A percentile compares a stretch with the other conserved stretches of the same genome.
phyloP scores from a whole-genome alignment of 2,113 vertebrate species.

The Raja brachyura region DNA sequence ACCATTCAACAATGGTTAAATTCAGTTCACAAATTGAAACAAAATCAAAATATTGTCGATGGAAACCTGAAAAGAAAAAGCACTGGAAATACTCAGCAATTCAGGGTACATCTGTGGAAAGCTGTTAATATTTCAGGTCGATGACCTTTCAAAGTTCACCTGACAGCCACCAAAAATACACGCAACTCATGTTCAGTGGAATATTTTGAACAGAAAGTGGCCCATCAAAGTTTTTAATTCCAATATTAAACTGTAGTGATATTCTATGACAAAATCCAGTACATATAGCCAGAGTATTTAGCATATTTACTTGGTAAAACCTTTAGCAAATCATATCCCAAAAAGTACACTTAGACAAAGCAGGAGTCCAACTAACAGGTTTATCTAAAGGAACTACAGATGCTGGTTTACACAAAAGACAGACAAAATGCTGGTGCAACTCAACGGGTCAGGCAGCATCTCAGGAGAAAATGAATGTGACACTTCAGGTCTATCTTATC shows the following conservation, averaged over 20 bases:
- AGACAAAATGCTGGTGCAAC: too few species aligned
- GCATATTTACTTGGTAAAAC: not conserved
- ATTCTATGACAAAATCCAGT: not conserved
- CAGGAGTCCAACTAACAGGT: not conserved
- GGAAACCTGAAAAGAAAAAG: too few species aligned
- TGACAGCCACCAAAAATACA: not conserved
- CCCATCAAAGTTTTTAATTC: not conserved
- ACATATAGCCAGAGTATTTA: not conserved
- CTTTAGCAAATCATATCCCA: not conserved
- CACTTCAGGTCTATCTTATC: too few species aligned
- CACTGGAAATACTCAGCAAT: too few species aligned
- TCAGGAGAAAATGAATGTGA: too few species aligned
- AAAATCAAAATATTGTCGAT: too few species aligned
- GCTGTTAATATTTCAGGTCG: too few species aligned
- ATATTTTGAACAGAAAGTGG: slow-evolving; percentile 7
- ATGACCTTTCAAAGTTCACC: not conserved
- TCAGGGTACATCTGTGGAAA: too few species aligned
- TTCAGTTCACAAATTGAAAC: not conserved
- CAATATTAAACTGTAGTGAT: not conserved
- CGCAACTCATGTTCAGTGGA: not conserved
- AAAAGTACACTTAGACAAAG: not conserved
- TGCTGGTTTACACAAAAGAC: too few species aligned
- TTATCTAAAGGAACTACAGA: too few species aligned
- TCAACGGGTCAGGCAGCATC: too few species aligned
- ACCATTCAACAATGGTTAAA: not conserved